Evolutionary conservation across 2,888 invertebrate species (phyloP), one percentile per base, ranked within the genome.

Genomic region (Plebejus argus): DNA sequence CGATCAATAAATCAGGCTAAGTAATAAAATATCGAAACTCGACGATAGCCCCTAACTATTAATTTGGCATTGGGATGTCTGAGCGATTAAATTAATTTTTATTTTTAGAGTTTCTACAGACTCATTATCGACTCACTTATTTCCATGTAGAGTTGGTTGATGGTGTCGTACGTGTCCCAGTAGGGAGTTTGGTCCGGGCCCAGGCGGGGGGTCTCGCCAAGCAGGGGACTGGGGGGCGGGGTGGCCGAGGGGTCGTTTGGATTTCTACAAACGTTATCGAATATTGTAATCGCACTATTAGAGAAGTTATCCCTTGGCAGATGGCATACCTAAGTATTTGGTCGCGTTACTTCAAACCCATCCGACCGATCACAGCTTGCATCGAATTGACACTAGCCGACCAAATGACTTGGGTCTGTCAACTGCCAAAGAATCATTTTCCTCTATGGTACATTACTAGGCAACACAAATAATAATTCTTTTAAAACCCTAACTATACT

Each of bases 111-210:
- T 35, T 76, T 58, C 66, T 28, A 75, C 53, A 76, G 77, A 77
- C 66, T 66, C 76, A 12, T 35, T 28, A 76, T 20, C 76, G 70
- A 91, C 95, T 91, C 91, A 96, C 96, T 96, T 88, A 97, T 94
- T 93, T 96, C 98, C 91, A 98, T 95, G 90, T 98, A 98, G 78
- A 97, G 96, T 89, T 98, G 98, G 93, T 98, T 98, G 89, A 98
- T 97, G 82, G 97, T 96, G 90, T 98, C 98, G 90, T 98, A 98
- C 39, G 97, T 96, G 89, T 98, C 98, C 98, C 98, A 98, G 88
- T 97, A 97, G 66, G 97, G 97, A 76, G 96, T 95, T 83, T 93
- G 89, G 80, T 93, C 91, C 61, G 89, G 87, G 49, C 94, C 95
- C 72, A 92, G 83, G 78, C 90, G 83, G 82, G 93, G 86, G 77